Evolutionary conservation across 2,797 vertebrate genomes (phyloP).

Genomic region (Phoebastria nigripes): DNA sequence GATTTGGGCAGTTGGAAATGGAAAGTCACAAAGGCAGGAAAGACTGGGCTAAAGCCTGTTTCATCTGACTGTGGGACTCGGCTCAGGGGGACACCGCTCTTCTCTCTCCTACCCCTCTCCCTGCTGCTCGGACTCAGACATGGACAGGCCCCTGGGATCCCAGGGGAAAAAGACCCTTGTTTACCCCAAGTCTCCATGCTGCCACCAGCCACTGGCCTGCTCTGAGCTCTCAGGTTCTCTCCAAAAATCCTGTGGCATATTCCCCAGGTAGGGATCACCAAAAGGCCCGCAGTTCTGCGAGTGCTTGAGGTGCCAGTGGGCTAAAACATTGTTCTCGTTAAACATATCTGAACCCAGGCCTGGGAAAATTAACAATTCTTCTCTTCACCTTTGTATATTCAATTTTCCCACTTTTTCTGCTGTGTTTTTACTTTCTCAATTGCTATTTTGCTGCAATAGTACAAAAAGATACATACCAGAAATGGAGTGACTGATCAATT

Average conservation of each 20-base stretch:
- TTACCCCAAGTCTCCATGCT: background rate
- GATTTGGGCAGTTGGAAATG: background rate
- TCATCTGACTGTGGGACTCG: too few relatives aligned
- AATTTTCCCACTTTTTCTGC: background rate
- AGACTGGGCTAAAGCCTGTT: too few relatives aligned
- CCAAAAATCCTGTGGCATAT: background rate
- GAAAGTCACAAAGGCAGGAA: background rate
- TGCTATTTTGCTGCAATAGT: background rate
- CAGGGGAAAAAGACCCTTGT: background rate
- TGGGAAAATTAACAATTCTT: background rate
- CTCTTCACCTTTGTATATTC: background rate
- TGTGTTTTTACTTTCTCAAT: background rate
- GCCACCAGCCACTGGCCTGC: too few relatives aligned
- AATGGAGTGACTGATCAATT: background rate
- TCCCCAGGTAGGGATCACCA: background rate
- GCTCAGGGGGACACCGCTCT: background rate
- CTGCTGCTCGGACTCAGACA: rapidly evolving
- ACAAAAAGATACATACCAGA: background rate
- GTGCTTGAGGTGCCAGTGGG: background rate
- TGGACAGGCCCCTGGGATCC: background rate
- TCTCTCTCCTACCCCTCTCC: background rate
- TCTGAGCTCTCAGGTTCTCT: background rate
- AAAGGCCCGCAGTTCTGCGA: background rate
- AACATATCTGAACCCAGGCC: background rate
- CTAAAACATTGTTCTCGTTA: background rate